Conservation (phyloP, 2,888 invertebrate genomes). For the Chesias legatella region DNA sequence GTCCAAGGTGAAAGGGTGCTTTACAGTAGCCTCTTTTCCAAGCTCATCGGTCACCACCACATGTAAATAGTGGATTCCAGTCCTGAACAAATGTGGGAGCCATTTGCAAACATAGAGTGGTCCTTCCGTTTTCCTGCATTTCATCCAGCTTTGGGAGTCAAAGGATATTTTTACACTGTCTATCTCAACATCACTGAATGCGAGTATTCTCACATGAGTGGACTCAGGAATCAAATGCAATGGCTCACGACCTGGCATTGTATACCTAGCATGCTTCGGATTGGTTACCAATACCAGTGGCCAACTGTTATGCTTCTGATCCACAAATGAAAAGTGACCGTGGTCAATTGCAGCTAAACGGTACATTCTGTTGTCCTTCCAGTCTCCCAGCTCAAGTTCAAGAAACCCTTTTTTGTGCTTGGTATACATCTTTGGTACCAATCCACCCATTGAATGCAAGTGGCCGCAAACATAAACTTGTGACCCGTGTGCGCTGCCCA, state of each 20-base stretch:
- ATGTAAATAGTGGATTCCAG: constrained; percentile 85
- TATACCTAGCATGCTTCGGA: constrained; percentile 91
- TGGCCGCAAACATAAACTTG: constrained; percentile 94
- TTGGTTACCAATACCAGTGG: constrained; percentile 92
- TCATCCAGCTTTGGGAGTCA: constrained; percentile 82
- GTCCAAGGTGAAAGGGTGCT: constrained; percentile 90
- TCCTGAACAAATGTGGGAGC: constrained; percentile 83
- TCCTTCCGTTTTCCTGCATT: constrained; percentile 81
- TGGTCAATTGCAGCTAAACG: constrained; percentile 93
- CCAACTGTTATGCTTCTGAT: constrained; percentile 88
- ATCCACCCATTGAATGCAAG: constrained; percentile 90
- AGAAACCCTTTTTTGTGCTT: constrained; percentile 89
- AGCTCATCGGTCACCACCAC: constrained; percentile 80
- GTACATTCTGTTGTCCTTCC: constrained; percentile 94
- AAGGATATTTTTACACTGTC: constrained; percentile 84
- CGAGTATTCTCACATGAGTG: constrained; percentile 89
- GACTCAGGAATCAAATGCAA: constrained; percentile 83
- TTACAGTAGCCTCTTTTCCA: constrained; percentile 75
- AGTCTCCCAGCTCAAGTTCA: constrained; percentile 94
- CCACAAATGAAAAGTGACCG: constrained; percentile 92
- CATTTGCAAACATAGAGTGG: constrained; percentile 87
- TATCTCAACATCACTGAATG: constrained; percentile 86
- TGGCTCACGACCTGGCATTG: constrained; percentile 88
- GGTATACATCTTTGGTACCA: constrained; percentile 92
- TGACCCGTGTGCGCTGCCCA: constrained; percentile 81